A percentile compares a stretch with the other conserved stretches of the same genome.
Evolutionary conservation across 2,888 invertebrate species (phyloP).

Genomic region (Sepiola atlantica): DNA sequence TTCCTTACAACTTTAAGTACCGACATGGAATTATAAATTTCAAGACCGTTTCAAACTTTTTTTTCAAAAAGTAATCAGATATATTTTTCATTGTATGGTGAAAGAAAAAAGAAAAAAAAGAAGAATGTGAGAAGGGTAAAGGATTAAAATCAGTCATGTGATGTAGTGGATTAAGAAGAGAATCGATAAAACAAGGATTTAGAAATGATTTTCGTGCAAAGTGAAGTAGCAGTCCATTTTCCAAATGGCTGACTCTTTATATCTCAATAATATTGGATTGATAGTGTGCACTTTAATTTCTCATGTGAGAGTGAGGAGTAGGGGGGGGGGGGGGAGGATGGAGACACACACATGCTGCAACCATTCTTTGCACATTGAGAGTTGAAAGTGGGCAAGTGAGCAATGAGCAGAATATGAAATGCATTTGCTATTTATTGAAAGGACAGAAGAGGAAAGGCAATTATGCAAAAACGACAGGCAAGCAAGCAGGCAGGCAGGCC

Average conservation of each 20-base stretch:
- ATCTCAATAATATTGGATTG: conserved; percentile 32
- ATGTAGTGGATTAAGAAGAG: background rate
- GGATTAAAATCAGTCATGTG: conserved; percentile 19
- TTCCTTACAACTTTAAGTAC: background rate
- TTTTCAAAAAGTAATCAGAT: background rate
- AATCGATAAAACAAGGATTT: conserved; percentile 20
- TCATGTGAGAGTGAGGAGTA: background rate
- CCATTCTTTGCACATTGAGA: conserved; percentile 8
- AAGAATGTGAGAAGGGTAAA: background rate
- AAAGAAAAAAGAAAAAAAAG: too few relatives aligned
- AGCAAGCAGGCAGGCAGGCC: background rate
- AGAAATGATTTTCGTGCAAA: conserved; percentile 19
- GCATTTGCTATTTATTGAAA: conserved; percentile 23
- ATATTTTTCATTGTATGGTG: background rate
- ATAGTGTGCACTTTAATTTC: conserved; percentile 32
- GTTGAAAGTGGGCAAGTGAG: background rate
- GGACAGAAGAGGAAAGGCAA: background rate
- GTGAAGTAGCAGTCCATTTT: conserved; percentile 32
- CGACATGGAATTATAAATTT: background rate
- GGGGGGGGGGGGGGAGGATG: background rate
- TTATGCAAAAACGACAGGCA: conserved; percentile 20
- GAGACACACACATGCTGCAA: background rate
- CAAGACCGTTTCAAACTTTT: background rate
- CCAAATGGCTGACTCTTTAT: conserved; percentile 20
- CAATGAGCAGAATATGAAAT: conserved; percentile 19